Base-by-base conservation (phyloP, 2,888 invertebrate genomes). In the Acronicta psi region DNA sequence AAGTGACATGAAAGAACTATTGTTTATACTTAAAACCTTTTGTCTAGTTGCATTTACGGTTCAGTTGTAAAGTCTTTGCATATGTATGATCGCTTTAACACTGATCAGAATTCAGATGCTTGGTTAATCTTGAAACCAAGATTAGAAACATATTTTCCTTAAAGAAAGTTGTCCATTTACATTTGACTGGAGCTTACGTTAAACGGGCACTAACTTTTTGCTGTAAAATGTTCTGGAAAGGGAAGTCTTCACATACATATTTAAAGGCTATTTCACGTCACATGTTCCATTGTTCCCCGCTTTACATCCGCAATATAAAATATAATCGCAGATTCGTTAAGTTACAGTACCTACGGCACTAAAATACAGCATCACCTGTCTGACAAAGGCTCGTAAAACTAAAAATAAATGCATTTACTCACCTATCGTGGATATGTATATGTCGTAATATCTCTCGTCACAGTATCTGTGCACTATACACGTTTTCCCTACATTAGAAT, bases 381-480 rank as follows among this genome's bases (percentile, higher is more conserved):
- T 83, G 73, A 91, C 89, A 90, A 91, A 90, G 89, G 83, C 80
- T 82, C 85, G 80, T 89, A 89, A 89, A 89, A 83, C 69, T 68
- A 78, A 84, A 87, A 82, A 81, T 85, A 88, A 90, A 88, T 86
- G 84, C 56, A 74, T 77, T 77, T 61, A 93, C 96, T 96, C 90
- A 97, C 98, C 98, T 94, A 98, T 98, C 72, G 98, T 98, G 45
- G 97, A 97, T 93, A 98, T 98, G 92, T 98, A 98, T 75, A 98
- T 97, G 88, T 98, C 98, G 92, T 97, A 98, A 91, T 97, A 98
- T 81, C 97, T 95, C 90, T 98, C 98, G 88, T 98, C 98, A 88
- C 98, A 98, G 85, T 97, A 98, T 90, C 98, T 95, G 89, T 98
- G 98, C 80, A 98, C 97, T 79, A 98, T 97, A 91, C 98, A 98